Base-by-base conservation (phyloP, 2,113 vertebrate genomes). In the Lucifuga dentata region DNA sequence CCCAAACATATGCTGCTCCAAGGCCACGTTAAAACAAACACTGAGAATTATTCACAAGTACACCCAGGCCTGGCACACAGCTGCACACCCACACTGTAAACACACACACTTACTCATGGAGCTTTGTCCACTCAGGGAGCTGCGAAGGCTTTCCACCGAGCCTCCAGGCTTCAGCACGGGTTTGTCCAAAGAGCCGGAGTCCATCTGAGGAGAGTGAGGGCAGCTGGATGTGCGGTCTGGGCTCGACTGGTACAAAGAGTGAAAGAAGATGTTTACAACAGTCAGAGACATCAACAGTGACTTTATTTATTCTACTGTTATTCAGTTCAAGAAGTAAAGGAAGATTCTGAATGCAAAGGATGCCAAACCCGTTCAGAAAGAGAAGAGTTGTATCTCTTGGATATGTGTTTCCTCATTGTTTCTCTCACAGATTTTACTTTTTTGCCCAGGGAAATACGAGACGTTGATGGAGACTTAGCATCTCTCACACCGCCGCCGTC, bases 341-440 rank as follows among this genome's bases (percentile, higher is more conserved):
- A 35, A 8, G 10, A 11, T 17, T 8, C n/a, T 26, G 35, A 2
- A 11, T 51, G 5, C 38, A n/a, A n/a, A n/a, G n/a, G n/a, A n/a
- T n/a, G n/a, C n/a, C n/a, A n/a, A n/a, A 88, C 97, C 95, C 98
- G 97, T 44, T 96, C 95, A 44, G 95, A 93, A 16, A 94, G 77
- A 41, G 94, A 93, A 45, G 88, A 91, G 83, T 94, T 94, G 15
- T 95, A 96, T 82, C 96, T 95, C 89, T 97, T 98, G 53, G 95
- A 96, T 87, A 99, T 98, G 81, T 95, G 95, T 80, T 97, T 99
- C 87, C 94, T 96, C 97, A 99, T 96, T 0, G 96, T 98, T 73
- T 99, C 97, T 79, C 95, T 96, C 75, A 99, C 97, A 0, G 97
- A 99, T 71, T 96, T 99, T 83, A 99, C 97, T 73, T 98, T 99